Evolutionary conservation across 2,888 invertebrate species (phyloP).

Genomic region (Pandemis cinnamomeana): DNA sequence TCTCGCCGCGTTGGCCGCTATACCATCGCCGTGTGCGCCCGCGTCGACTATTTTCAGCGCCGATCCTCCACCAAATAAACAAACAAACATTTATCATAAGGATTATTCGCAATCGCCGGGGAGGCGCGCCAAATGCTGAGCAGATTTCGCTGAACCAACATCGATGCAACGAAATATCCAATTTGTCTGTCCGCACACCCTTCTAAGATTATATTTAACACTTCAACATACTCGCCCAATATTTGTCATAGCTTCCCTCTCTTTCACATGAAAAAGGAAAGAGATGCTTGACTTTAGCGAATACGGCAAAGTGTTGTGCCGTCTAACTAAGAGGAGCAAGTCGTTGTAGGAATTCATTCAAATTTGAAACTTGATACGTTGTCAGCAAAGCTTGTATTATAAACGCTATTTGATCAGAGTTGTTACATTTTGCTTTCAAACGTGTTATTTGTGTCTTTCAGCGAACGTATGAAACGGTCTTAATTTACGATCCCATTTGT

Average conservation of each 20-base stretch:
- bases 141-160: slow-evolving; percentile 42
- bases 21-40: slow-evolving; percentile 60
- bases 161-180: slow-evolving; percentile 25
- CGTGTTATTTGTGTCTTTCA: slow-evolving; percentile 29
- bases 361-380: background rate
- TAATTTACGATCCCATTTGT: slow-evolving; percentile 32
- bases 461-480: slow-evolving; percentile 13
- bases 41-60: slow-evolving; percentile 65
- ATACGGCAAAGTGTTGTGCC: background rate
- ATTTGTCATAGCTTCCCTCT: background rate
- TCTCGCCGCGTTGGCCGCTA: slow-evolving; percentile 64
- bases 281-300: background rate
- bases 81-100: slow-evolving; percentile 53
- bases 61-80: slow-evolving; percentile 58
- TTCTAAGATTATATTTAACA: slow-evolving; percentile 20
- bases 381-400: background rate
- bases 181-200: slow-evolving; percentile 28
- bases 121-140: slow-evolving; percentile 54
- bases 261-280: background rate
- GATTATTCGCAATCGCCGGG: slow-evolving; percentile 50
- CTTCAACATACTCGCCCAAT: background rate
- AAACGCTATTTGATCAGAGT: background rate
- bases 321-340: background rate
- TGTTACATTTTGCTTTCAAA: background rate
- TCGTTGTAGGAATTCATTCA: background rate